Evolutionary conservation across 2,888 invertebrate genomes (phyloP).

Genomic region (Hirtodrosophila trivittata): DNA sequence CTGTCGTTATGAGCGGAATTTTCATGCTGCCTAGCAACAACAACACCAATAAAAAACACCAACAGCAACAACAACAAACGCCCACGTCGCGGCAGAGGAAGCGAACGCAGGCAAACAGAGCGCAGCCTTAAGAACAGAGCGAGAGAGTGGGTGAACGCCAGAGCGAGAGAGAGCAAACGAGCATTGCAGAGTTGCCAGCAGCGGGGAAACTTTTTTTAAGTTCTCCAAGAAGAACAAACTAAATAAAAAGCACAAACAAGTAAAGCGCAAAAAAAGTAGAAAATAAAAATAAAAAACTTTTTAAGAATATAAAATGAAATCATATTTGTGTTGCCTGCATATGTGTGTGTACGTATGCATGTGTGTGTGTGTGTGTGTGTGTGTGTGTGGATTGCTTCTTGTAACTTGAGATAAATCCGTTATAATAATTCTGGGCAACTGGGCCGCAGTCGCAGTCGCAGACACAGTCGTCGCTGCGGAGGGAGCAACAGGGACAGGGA

Average conservation of each 20-base stretch:
- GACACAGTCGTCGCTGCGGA: background rate
- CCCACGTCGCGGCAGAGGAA: conserved; percentile 17
- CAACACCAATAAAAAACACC: conserved; percentile 21
- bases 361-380: conserved; percentile 14
- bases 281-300: conserved; percentile 27
- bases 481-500: background rate
- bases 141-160: background rate
- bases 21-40: conserved; percentile 43
- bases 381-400: conserved; percentile 33
- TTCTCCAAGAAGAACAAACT: conserved; percentile 52
- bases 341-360: conserved; percentile 16
- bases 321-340: conserved; percentile 43
- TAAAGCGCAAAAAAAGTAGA: conserved; percentile 40
- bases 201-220: conserved; percentile 39
- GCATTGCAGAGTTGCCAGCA: conserved; percentile 15
- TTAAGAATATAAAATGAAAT: conserved; percentile 59
- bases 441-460: conserved; percentile 28
- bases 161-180: background rate
- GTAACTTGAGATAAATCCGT: conserved; percentile 78
- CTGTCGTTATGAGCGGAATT: conserved; percentile 57
- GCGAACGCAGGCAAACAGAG: conserved; percentile 38
- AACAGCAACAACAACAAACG: conserved; percentile 26
- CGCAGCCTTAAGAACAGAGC: conserved; percentile 11
- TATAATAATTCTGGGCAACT: conserved; percentile 72
- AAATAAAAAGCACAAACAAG: conserved; percentile 43